Conservation (phyloP, 2,797 vertebrate genomes). For the Lacerta viridis region DNA sequence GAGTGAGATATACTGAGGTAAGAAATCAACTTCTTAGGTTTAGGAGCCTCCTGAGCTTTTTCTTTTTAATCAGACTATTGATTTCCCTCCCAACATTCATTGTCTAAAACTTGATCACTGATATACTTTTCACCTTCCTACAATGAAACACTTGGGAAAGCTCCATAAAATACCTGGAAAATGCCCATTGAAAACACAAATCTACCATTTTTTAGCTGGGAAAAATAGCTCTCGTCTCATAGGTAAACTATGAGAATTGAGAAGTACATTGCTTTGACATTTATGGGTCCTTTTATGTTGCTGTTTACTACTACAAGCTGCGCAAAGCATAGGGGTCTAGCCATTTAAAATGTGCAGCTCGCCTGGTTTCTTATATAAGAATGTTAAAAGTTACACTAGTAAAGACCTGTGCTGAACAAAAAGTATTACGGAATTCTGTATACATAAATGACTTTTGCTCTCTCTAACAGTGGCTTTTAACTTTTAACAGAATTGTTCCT, state of each 20-base stretch:
- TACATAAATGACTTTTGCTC: conserved; percentile 25
- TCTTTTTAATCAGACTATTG: conserved; percentile 79
- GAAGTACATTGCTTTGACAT: conserved; percentile 42
- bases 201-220: conserved; percentile 29
- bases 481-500: conserved; percentile 21
- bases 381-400: conserved; percentile 19
- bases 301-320: conserved; percentile 48
- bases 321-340: conserved; percentile 24
- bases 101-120: conserved; percentile 71
- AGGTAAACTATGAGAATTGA: conserved; percentile 26
- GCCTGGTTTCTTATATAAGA: conserved; percentile 13
- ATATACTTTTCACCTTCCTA: conserved; percentile 59
- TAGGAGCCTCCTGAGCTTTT: conserved; percentile 76
- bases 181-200: conserved; percentile 49
- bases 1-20: conserved; percentile 74
- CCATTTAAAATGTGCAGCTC: conserved; percentile 41
- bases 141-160: conserved; percentile 38
- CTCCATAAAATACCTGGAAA: conserved; percentile 57
- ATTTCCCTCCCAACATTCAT: conserved; percentile 70
- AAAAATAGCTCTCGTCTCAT: conserved; percentile 25
- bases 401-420: not conserved
- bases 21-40: conserved; percentile 79
- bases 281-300: conserved; percentile 35
- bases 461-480: not conserved
- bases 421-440: conserved; percentile 33